Conservation (phyloP, 2,113 vertebrate genomes). For the Dicentrarchus labrax region DNA sequence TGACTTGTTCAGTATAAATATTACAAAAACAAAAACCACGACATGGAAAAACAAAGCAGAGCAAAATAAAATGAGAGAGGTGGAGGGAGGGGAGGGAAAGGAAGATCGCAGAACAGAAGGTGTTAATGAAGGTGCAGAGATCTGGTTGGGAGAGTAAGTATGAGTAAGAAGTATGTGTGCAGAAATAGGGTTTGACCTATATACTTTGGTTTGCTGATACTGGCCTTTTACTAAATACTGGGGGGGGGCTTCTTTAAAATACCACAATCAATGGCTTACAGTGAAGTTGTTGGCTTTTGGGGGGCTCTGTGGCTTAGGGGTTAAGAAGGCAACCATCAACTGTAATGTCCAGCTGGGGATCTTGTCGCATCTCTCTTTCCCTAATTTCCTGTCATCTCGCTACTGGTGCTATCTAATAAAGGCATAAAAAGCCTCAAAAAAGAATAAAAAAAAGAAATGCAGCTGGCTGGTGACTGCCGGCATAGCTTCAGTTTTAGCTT, state of each 20-base stretch:
- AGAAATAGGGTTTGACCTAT: slow-evolving; percentile 58
- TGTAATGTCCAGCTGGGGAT: no score
- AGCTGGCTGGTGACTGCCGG: background rate
- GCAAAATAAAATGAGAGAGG: slow-evolving; percentile 2
- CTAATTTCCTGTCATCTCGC: background rate
- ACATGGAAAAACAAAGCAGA: slow-evolving; percentile 60
- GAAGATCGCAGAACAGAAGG: background rate
- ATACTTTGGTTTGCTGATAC: slow-evolving; percentile 23
- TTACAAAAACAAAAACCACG: slow-evolving; percentile 64
- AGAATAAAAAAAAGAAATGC: no score
- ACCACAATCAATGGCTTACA: background rate
- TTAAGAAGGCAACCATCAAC: no score
- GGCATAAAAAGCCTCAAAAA: no score
- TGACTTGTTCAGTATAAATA: slow-evolving; percentile 82
- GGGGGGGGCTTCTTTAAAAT: background rate
- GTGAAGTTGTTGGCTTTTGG: no score
- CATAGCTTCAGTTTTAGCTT: background rate
- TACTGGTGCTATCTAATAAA: background rate
- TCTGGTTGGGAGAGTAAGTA: slow-evolving; percentile 6
- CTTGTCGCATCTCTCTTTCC: background rate
- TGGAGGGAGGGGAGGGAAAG: background rate
- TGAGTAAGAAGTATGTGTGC: background rate
- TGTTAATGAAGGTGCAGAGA: slow-evolving; percentile 20
- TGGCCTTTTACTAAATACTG: slow-evolving; percentile 18
- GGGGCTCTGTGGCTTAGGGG: no score